phyloP scores from a whole-genome alignment of 2,113 vertebrate genomes.

The Trogon surrucura region DNA sequence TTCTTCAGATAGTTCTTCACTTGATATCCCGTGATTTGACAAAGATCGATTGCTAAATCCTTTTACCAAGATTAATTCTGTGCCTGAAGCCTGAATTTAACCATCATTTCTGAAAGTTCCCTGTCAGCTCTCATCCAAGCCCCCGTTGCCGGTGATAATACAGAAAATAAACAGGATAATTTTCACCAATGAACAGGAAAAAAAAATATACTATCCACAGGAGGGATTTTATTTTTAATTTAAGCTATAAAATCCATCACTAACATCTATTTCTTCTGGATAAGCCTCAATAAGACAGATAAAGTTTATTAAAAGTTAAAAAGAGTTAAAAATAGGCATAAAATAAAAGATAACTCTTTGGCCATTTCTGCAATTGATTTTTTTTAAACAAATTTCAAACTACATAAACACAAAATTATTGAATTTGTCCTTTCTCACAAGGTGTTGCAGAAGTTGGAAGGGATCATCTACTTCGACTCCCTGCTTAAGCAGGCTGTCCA shows the following conservation, averaged over 20 bases:
- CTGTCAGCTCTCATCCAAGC: neutral
- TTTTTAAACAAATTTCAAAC: neutral
- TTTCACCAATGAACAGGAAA: neutral
- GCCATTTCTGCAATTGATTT: neutral
- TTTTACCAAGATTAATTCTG: neutral
- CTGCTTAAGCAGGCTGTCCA: neutral
- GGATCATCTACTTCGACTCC: too few relatives aligned
- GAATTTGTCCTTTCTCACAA: neutral
- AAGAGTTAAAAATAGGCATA: neutral
- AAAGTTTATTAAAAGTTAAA: neutral
- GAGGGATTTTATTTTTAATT: neutral
- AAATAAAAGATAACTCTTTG: neutral
- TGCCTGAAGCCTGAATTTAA: neutral
- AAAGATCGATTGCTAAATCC: neutral
- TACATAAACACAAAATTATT: neutral
- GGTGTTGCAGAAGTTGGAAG: too few relatives aligned
- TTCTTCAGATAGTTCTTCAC: neutral
- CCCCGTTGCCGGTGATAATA: neutral
- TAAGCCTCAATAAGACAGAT: neutral
- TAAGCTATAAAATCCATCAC: neutral
- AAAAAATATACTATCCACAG: neutral
- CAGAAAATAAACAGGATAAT: neutral
- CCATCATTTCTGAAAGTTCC: neutral
- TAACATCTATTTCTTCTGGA: neutral
- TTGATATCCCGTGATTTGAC: rapidly evolving